phyloP scores from a whole-genome alignment of 2,888 invertebrate genomes.

The Leucoma salicis region DNA sequence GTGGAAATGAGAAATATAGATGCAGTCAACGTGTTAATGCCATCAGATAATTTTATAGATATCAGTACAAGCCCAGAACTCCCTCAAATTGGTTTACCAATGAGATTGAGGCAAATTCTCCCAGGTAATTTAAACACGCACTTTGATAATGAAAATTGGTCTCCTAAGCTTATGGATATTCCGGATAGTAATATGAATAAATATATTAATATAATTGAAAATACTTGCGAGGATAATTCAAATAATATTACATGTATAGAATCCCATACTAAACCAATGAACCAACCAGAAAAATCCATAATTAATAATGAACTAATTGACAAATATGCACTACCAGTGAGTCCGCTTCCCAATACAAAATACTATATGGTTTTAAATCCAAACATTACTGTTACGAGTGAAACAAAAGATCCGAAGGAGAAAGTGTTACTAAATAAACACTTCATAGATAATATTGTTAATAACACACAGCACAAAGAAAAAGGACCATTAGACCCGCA shows the following conservation, averaged over 20 bases:
- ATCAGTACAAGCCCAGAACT: background rate
- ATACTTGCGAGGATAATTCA: background rate
- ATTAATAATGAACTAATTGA: background rate
- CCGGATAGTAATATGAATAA: background rate
- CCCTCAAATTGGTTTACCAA: too few relatives aligned
- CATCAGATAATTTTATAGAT: background rate
- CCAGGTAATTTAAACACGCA: too few relatives aligned
- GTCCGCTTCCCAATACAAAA: background rate
- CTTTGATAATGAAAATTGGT: too few relatives aligned
- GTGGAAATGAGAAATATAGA: background rate
- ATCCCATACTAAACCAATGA: background rate
- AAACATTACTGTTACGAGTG: background rate
- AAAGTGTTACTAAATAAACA: too few relatives aligned
- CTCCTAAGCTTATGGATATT: background rate
- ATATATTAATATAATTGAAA: background rate
- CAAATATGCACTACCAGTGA: background rate
- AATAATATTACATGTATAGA: background rate
- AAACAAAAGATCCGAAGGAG: too few relatives aligned
- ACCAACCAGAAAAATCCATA: background rate
- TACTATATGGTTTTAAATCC: background rate
- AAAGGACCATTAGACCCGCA: too few relatives aligned
- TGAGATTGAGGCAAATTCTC: too few relatives aligned
- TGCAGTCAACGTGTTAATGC: background rate
- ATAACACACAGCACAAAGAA: too few relatives aligned
- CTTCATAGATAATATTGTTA: too few relatives aligned